Conservation (phyloP, 2,888 invertebrate genomes). For the Amphimallon solstitiale region DNA sequence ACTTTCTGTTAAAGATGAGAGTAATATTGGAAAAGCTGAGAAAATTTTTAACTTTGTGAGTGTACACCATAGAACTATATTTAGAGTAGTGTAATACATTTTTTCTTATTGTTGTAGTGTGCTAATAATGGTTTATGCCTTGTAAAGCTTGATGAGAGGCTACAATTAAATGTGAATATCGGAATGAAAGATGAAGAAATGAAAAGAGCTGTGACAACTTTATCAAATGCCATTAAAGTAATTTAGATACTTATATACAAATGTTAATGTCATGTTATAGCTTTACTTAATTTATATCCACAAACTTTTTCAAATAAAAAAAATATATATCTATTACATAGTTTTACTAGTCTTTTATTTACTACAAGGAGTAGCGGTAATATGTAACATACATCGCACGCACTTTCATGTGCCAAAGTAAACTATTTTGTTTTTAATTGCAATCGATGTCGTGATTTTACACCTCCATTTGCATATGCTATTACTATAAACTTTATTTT, state of each 20-base stretch:
- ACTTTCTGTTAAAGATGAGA: slow-evolving; percentile 31
- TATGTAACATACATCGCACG: too few species aligned
- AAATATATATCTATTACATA: too few species aligned
- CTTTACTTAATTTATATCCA: too few species aligned
- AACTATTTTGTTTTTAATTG: too few species aligned
- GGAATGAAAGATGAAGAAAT: slow-evolving; percentile 47
- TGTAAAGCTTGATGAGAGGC: slow-evolving; percentile 49
- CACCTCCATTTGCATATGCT: too few species aligned
- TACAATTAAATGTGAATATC: slow-evolving; percentile 55
- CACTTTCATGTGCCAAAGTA: too few species aligned
- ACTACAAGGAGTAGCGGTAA: too few species aligned
- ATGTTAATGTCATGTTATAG: too few species aligned
- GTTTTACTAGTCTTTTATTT: too few species aligned
- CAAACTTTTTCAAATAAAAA: too few species aligned
- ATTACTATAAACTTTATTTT: too few species aligned
- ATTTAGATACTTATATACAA: not conserved
- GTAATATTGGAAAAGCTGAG: slow-evolving; percentile 42
- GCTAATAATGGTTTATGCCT: slow-evolving; percentile 54
- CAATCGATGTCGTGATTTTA: too few species aligned
- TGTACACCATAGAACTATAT: not conserved
- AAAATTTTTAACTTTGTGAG: slow-evolving; percentile 49
- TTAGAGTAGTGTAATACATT: not conserved
- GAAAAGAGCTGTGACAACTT: slow-evolving; percentile 48
- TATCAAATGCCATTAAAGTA: slow-evolving; percentile 47
- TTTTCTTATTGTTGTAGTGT: slow-evolving; percentile 45